Percentiles rank a stretch among this genome's conserved stretches.
These are phyloP conservation scores for Acrobasis consociella DNA, from an alignment of 2,888 invertebrate genomes.

Conservation along the genomic window DNA sequence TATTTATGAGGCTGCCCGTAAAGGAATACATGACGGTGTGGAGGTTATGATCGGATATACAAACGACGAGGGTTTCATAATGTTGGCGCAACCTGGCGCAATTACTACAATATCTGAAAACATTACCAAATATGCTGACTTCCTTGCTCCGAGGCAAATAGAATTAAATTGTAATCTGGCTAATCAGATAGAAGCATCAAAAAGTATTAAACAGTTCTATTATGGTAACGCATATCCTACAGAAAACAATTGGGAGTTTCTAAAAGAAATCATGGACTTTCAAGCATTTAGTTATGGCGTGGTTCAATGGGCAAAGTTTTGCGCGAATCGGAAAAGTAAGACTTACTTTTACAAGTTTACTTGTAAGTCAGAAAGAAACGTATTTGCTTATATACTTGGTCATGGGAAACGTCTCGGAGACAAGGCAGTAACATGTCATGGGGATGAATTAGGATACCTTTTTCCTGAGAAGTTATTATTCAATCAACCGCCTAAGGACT, in stretches of 20 bases:
- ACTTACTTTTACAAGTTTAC: slow-evolving; percentile 46
- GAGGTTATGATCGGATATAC: slow-evolving; percentile 87
- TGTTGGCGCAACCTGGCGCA: slow-evolving; percentile 26
- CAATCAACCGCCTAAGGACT: slow-evolving; percentile 39
- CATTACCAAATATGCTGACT: slow-evolving; percentile 30
- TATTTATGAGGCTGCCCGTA: slow-evolving; percentile 53
- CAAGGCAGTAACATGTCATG: slow-evolving; percentile 38
- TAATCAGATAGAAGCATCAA: slow-evolving; percentile 39
- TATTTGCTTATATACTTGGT: slow-evolving; percentile 33
- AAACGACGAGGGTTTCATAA: slow-evolving; percentile 83
- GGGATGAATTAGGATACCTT: slow-evolving; percentile 47
- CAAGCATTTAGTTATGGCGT: slow-evolving; percentile 36
- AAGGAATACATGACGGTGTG: slow-evolving; percentile 76
- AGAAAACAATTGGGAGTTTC: slow-evolving; percentile 36
- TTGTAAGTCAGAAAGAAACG: slow-evolving; percentile 46
- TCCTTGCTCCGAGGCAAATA: slow-evolving; percentile 35
- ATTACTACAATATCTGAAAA: slow-evolving; percentile 24
- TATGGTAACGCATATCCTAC: slow-evolving; percentile 34
- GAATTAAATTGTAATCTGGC: slow-evolving; percentile 31
- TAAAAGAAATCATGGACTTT: slow-evolving; percentile 35
- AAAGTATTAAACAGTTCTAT: slow-evolving; percentile 40
- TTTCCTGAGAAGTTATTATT: slow-evolving; percentile 37
- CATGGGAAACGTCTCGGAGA: slow-evolving; percentile 30
- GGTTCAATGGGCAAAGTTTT: slow-evolving; percentile 40
- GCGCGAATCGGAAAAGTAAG: slow-evolving; percentile 39